phyloP scores from a whole-genome alignment of 2,888 invertebrate genomes.

The Dexiosoma caninum region DNA sequence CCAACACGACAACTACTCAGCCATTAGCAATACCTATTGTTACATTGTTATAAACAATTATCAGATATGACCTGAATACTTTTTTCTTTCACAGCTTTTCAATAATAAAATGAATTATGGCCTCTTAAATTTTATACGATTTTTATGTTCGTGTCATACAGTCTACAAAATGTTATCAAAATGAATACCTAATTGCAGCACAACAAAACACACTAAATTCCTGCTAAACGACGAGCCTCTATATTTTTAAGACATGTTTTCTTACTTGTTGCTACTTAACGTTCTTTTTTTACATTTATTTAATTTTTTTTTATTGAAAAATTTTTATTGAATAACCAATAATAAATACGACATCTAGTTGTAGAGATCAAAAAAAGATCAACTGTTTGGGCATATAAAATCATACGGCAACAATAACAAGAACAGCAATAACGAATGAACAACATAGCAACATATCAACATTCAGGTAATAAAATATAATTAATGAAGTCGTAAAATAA shows the following conservation, averaged over 20 bases:
- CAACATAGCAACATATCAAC: conserved; percentile 19
- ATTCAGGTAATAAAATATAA: conserved; percentile 49
- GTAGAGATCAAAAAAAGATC: conserved; percentile 24
- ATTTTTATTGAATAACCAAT: background rate
- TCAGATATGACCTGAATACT: background rate
- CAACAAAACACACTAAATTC: background rate
- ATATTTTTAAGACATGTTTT: background rate
- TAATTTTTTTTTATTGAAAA: conserved; percentile 9
- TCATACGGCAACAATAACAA: background rate
- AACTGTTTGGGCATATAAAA: conserved; percentile 15
- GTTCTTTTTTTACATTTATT: too few relatives aligned
- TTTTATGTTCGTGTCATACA: conserved; percentile 2
- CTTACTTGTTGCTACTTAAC: background rate
- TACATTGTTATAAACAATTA: background rate
- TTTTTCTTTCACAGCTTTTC: background rate
- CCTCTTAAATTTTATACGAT: background rate
- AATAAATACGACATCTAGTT: background rate
- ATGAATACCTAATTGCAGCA: background rate
- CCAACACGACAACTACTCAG: too few relatives aligned
- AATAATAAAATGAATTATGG: background rate
- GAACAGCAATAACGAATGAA: background rate
- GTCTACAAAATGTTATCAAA: background rate
- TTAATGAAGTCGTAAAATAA: conserved; percentile 60
- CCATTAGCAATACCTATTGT: too few relatives aligned
- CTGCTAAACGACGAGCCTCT: background rate